phyloP scores from a whole-genome alignment of 92 coral and sea anemone genomes.

The Palythoa heliodiscus region DNA sequence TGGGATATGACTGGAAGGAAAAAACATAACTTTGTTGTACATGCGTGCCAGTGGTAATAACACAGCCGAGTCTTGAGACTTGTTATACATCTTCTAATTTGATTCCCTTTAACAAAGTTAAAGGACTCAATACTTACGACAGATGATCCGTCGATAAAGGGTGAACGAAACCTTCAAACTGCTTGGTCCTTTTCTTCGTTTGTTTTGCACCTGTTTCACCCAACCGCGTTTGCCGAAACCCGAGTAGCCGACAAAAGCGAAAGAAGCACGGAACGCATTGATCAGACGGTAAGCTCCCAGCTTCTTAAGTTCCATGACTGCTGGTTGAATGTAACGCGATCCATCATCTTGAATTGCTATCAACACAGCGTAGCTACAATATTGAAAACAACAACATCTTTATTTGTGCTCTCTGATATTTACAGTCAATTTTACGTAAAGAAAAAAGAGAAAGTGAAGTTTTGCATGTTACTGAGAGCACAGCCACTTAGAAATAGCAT shows the following conservation, averaged over 20 bases:
- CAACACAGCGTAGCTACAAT: slow-evolving; percentile 41
- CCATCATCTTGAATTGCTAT: slow-evolving; percentile 57
- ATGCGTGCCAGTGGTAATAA: too few species aligned
- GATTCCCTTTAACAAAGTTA: not conserved
- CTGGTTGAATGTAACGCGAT: slow-evolving; percentile 24
- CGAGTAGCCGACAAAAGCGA: slow-evolving; percentile 33
- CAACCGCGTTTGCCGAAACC: slow-evolving; percentile 33
- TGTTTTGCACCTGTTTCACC: slow-evolving; percentile 44
- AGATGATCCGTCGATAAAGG: not conserved
- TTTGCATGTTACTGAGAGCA: too few species aligned
- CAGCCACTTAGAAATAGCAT: too few species aligned
- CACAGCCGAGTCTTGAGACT: too few species aligned
- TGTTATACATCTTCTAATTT: too few species aligned
- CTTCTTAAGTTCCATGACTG: slow-evolving; percentile 20
- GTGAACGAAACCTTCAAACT: slow-evolving; percentile 9
- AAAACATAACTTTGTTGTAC: too few species aligned
- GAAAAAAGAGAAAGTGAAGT: too few species aligned
- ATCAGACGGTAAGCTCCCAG: slow-evolving; percentile 39
- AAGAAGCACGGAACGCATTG: slow-evolving; percentile 40
- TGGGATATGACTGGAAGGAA: too few species aligned
- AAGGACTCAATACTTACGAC: not conserved
- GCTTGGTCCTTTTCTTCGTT: slow-evolving; percentile 31
- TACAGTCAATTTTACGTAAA: too few species aligned
- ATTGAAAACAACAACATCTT: not conserved
- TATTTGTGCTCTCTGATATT: too few species aligned